Percentiles rank a stretch among this genome's conserved stretches.
phyloP scores from a whole-genome alignment of 2,113 vertebrate species.

The Centrocercus urophasianus region DNA sequence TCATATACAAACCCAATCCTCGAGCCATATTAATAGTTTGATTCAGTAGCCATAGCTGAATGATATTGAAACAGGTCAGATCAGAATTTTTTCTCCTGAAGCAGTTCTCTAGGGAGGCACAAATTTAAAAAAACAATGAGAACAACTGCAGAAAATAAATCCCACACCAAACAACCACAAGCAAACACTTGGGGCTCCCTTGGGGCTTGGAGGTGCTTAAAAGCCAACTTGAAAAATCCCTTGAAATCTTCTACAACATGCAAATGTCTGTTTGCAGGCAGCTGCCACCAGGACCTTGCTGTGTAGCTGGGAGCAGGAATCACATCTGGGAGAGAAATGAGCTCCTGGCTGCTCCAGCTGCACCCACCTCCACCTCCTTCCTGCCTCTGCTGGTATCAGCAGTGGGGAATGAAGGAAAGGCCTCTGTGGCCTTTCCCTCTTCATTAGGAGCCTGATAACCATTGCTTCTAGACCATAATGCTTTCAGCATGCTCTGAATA shows the following conservation, averaged over 20 bases:
- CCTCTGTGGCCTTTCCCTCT: background rate
- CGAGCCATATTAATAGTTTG: background rate
- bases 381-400: rapidly evolving
- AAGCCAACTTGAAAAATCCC: background rate
- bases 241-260: background rate
- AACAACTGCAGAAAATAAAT: background rate
- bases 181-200: background rate
- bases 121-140: background rate
- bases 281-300: background rate
- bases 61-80: background rate
- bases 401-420: background rate
- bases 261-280: background rate
- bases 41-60: background rate
- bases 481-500: background rate
- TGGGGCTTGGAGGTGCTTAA: background rate
- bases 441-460: background rate
- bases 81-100: background rate
- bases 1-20: background rate
- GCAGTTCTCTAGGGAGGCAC: background rate
- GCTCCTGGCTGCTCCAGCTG: background rate
- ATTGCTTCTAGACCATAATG: background rate
- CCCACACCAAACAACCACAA: background rate
- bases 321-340: background rate
- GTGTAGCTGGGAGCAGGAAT: background rate
- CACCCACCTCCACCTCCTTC: background rate